Conservation (phyloP, 2,113 vertebrate genomes). For the Macheiramphus alcinus region DNA sequence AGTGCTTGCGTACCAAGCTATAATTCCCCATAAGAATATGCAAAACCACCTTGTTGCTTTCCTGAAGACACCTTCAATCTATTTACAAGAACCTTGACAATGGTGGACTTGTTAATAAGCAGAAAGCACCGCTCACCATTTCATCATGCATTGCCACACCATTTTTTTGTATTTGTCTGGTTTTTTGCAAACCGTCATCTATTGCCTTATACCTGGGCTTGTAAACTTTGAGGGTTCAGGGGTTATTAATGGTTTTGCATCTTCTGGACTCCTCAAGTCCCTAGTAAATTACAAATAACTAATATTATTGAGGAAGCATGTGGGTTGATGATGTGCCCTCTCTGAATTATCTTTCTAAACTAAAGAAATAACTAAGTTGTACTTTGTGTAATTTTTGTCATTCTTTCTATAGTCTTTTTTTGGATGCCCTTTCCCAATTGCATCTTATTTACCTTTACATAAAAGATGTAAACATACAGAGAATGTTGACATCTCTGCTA, state of each 20-base stretch:
- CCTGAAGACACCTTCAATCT: not conserved
- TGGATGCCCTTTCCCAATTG: not conserved
- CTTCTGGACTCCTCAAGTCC: not conserved
- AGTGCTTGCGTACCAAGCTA: not conserved
- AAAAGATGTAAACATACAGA: not conserved
- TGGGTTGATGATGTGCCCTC: rapidly evolving
- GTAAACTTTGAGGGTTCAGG: not conserved
- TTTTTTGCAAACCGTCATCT: not conserved
- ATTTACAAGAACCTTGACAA: rapidly evolving
- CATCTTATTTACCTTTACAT: not conserved
- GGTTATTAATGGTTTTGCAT: not conserved
- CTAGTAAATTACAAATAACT: not conserved
- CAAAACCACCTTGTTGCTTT: not conserved
- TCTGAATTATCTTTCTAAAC: not conserved
- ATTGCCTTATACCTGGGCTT: not conserved
- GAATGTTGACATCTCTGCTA: not conserved
- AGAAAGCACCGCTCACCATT: not conserved
- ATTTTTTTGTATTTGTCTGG: rapidly evolving
- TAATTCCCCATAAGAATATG: not conserved
- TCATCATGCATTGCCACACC: not conserved
- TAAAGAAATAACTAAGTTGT: not conserved
- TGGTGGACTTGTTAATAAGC: not conserved
- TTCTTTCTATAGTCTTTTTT: not conserved
- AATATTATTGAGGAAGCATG: not conserved
- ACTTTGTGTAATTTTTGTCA: not conserved